phyloP scores from a whole-genome alignment of 2,113 vertebrate genomes.

The Chloropsis cyanopogon region DNA sequence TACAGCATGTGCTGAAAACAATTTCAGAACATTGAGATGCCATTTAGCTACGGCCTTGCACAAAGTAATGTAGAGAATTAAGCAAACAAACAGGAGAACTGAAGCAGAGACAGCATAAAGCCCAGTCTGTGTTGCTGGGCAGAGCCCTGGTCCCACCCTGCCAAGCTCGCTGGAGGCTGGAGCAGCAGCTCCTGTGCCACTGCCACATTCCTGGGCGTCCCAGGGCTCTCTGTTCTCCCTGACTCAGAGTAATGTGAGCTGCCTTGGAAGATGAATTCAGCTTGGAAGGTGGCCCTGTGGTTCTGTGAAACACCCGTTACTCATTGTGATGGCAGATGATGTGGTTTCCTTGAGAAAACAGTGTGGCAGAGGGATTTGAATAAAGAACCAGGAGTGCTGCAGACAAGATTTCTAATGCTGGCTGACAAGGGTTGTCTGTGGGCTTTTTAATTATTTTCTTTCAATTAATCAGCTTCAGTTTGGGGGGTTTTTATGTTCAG shows the following conservation, averaged over 20 bases:
- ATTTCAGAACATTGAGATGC: not conserved
- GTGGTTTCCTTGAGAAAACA: not conserved
- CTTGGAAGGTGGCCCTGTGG: conserved; percentile 23
- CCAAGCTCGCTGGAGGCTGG: not conserved
- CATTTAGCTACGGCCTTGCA: not conserved
- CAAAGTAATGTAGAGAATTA: not conserved
- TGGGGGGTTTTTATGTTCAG: not conserved
- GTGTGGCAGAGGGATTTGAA: not conserved
- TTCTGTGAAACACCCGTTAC: not conserved
- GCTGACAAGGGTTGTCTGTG: not conserved
- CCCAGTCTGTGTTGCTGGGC: not conserved
- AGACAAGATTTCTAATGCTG: not conserved
- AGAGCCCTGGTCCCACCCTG: not conserved
- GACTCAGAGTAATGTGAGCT: not conserved
- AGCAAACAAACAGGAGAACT: not conserved
- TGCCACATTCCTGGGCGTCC: not conserved
- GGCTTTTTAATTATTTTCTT: not conserved
- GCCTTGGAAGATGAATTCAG: not conserved
- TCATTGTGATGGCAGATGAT: not conserved
- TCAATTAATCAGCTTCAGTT: not conserved
- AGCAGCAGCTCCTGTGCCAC: not conserved
- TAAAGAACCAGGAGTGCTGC: not conserved
- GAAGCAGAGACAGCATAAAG: not conserved
- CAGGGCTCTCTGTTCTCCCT: not conserved
- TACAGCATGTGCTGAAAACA: not conserved